phyloP scores from a whole-genome alignment of 2,888 invertebrate genomes.

The Drosophila greeni region DNA sequence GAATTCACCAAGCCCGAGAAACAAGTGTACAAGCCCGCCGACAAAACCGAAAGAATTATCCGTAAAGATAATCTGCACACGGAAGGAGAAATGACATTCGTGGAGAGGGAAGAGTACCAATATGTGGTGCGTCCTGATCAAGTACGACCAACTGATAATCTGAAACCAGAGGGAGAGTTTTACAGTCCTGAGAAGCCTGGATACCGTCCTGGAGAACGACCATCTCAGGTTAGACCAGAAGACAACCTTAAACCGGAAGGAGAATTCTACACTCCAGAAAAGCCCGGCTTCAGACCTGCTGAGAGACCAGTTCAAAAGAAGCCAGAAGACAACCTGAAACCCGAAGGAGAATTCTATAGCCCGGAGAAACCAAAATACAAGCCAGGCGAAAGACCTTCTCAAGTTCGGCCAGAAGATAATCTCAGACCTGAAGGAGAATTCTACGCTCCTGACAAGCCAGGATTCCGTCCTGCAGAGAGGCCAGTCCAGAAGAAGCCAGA shows the following conservation, averaged over 20 bases:
- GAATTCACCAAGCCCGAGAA: constrained; percentile 77
- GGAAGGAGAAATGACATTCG: constrained; percentile 80
- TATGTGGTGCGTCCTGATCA: constrained; percentile 43
- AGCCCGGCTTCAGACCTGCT: constrained; percentile 73
- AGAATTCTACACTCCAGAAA: constrained; percentile 53
- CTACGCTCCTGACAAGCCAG: constrained; percentile 69
- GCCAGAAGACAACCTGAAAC: too few relatives aligned
- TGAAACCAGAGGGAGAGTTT: constrained; percentile 81
- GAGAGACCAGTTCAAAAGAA: constrained; percentile 67
- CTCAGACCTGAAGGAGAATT: constrained; percentile 80
- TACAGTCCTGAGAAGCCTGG: constrained; percentile 69
- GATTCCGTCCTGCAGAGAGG: constrained; percentile 61
- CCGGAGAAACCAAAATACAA: constrained; percentile 75
- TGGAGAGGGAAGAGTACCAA: constrained; percentile 79
- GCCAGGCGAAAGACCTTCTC: background rate
- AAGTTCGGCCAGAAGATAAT: constrained; percentile 76
- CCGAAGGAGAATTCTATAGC: constrained; percentile 73
- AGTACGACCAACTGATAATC: constrained; percentile 35
- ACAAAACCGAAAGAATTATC: constrained; percentile 78
- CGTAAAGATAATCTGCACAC: constrained; percentile 82
- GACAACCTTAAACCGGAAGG: constrained; percentile 81
- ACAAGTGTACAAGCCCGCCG: constrained; percentile 79
- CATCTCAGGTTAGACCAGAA: constrained; percentile 50
- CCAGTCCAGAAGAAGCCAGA: constrained; percentile 66
- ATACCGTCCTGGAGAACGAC: constrained; percentile 65